phyloP scores from a whole-genome alignment of 1,140 invertebrate genomes.

The Hestina assimilis region DNA sequence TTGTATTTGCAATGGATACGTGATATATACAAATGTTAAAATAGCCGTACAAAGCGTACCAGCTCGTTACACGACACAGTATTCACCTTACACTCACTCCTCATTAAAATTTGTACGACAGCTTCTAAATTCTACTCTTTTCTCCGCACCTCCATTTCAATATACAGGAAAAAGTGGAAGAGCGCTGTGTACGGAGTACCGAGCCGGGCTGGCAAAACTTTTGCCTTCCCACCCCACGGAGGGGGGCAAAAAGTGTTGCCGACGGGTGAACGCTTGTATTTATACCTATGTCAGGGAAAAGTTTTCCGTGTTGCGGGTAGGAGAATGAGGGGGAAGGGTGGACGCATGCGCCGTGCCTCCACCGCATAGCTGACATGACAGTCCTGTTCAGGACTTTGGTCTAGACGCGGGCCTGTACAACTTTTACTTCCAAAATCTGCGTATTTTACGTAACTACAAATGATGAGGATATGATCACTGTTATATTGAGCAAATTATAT shows the following conservation, averaged over 20 bases:
- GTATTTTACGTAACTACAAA: slow-evolving; percentile 45
- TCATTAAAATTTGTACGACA: slow-evolving; percentile 78
- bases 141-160: slow-evolving; percentile 78
- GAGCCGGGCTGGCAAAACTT: slow-evolving; percentile 72
- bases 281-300: slow-evolving; percentile 76
- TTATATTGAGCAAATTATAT: not conserved
- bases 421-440: slow-evolving; percentile 30
- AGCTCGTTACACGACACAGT: slow-evolving; percentile 55
- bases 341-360: slow-evolving; percentile 59
- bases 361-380: slow-evolving; percentile 63
- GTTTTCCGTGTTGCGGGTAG: slow-evolving; percentile 77
- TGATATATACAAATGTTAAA: slow-evolving; percentile 42
- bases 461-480: not conserved
- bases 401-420: slow-evolving; percentile 33
- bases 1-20: not conserved
- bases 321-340: slow-evolving; percentile 49
- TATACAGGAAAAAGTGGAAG: slow-evolving; percentile 78
- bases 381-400: slow-evolving; percentile 59
- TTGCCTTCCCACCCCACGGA: slow-evolving; percentile 62
- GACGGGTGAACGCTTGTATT: slow-evolving; percentile 66
- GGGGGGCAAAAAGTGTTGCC: slow-evolving; percentile 76
- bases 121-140: slow-evolving; percentile 78
- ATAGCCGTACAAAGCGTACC: slow-evolving; percentile 41
- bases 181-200: slow-evolving; percentile 74
- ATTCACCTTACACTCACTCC: slow-evolving; percentile 65